A percentile compares a stretch with the other conserved stretches of the same genome.
These are phyloP conservation scores for Molossus molossus DNA, from an alignment of 2,797 vertebrate genomes.

Conservation along the genomic window DNA sequence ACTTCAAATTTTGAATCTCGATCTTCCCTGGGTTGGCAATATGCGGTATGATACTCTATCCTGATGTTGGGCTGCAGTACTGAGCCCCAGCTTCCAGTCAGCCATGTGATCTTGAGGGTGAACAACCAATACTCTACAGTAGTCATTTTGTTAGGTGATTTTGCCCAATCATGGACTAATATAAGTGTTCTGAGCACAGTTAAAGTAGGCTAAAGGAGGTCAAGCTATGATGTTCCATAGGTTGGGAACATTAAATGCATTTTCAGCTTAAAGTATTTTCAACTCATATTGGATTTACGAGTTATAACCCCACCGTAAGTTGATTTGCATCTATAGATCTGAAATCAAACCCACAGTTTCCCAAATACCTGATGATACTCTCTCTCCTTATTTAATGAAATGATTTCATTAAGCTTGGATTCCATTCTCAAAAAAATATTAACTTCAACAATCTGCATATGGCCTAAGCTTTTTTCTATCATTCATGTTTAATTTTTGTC, in stretches of 20 bases:
- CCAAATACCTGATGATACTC: constrained; percentile 44
- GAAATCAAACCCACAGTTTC: constrained; percentile 49
- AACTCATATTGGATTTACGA: not conserved
- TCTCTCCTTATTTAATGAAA: constrained; percentile 57
- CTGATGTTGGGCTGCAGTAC: not conserved
- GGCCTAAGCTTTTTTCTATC: constrained; percentile 10
- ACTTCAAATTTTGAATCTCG: not conserved
- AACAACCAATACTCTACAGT: not conserved
- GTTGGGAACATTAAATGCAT: not conserved
- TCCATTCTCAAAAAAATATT: constrained; percentile 51
- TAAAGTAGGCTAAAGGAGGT: not conserved
- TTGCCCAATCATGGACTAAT: not conserved
- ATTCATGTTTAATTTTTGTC: constrained; percentile 37
- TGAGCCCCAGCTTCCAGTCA: not conserved
- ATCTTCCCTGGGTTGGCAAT: not conserved
- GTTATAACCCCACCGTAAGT: not conserved
- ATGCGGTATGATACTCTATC: not conserved
- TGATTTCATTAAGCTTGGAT: constrained; percentile 48
- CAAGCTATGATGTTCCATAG: not conserved
- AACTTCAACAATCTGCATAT: constrained; percentile 48
- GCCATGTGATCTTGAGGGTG: not conserved
- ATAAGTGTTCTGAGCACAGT: not conserved
- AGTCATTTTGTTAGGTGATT: not conserved
- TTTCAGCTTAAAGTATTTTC: not conserved
- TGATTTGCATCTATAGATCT: not conserved